phyloP scores from a whole-genome alignment of 2,797 vertebrate species.

The Podargus strigoides region DNA sequence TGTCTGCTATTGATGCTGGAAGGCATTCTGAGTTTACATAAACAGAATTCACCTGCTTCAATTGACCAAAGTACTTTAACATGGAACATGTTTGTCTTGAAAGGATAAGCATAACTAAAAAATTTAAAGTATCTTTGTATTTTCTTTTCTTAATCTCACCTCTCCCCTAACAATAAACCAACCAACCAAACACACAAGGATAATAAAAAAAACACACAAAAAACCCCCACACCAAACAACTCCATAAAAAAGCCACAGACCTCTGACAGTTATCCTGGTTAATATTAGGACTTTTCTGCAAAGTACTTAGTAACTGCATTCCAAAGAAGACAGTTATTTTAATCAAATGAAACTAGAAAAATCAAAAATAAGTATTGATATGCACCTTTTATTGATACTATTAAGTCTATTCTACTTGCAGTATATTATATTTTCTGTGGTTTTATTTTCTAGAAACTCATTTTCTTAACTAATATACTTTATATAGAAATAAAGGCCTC shows the following conservation, averaged over 20 bases:
- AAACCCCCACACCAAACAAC: not conserved
- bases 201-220: not conserved
- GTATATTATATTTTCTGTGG: not conserved
- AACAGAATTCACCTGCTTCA: not conserved
- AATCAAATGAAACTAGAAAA: not conserved
- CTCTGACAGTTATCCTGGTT: not conserved
- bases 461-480: not conserved
- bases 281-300: not conserved
- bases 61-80: not conserved
- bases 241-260: not conserved
- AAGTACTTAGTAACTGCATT: not conserved
- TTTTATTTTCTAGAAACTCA: not conserved
- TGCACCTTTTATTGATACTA: not conserved
- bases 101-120: not conserved
- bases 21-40: not conserved
- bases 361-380: not conserved
- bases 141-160: not conserved
- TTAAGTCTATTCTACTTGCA: not conserved
- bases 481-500: not conserved
- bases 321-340: not conserved
- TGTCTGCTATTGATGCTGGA: not conserved
- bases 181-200: no score
- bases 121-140: not conserved
- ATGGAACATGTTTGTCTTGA: not conserved
- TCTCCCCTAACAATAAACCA: rapidly evolving